Evolutionary conservation across 2,888 invertebrate genomes (phyloP).

Genomic region (Brachycybe producta): DNA sequence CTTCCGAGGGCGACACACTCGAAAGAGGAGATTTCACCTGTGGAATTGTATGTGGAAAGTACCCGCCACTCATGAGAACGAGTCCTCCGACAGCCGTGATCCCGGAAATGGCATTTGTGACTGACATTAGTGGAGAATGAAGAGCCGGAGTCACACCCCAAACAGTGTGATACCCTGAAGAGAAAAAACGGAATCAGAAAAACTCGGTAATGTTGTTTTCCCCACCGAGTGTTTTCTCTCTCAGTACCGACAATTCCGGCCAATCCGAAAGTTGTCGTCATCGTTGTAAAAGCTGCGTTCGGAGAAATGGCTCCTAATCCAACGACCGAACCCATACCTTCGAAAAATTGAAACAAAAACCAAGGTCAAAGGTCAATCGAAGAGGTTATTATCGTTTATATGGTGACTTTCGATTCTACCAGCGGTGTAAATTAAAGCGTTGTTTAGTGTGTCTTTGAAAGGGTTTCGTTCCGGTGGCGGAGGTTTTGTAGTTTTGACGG

Average conservation of each 20-base stretch:
- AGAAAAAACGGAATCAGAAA: constrained; percentile 8
- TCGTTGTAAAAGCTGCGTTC: constrained; percentile 68
- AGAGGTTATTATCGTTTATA: too few species aligned
- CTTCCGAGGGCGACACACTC: too few species aligned
- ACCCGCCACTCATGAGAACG: constrained; percentile 70
- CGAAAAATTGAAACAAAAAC: constrained; percentile 1
- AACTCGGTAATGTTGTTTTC: constrained; percentile 4
- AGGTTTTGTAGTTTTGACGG: constrained; percentile 33
- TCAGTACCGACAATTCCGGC: constrained; percentile 54
- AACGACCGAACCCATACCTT: constrained; percentile 54
- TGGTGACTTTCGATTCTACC: constrained; percentile 42
- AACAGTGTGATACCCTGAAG: constrained; percentile 63
- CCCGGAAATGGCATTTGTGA: constrained; percentile 81
- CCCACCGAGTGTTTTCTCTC: too few species aligned
- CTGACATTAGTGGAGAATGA: constrained; percentile 83
- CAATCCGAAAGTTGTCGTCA: constrained; percentile 72
- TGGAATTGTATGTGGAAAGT: constrained; percentile 57
- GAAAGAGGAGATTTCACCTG: constrained; percentile 42
- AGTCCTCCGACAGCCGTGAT: constrained; percentile 85
- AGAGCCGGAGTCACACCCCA: constrained; percentile 85
- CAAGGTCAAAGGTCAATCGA: constrained; percentile 6
- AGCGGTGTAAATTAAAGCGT: constrained; percentile 51
- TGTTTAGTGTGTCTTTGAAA: constrained; percentile 55
- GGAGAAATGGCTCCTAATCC: constrained; percentile 63
- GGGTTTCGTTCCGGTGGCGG: constrained; percentile 44